Percentiles rank a stretch among this genome's conserved stretches.
phyloP scores from a whole-genome alignment of 2,888 invertebrate genomes.

The Himalopsyche anomala region DNA sequence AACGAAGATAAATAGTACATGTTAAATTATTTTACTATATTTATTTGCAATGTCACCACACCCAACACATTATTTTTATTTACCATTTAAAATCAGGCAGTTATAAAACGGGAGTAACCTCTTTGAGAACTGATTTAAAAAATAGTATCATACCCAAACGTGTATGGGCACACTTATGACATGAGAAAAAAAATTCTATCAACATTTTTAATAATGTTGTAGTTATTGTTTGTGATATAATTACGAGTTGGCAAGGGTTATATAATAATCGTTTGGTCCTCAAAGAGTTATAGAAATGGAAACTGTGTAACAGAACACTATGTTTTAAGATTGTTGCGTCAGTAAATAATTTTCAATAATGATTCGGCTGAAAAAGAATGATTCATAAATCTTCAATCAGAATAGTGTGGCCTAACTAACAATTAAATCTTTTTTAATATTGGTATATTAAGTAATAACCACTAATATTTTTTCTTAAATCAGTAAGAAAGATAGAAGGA shows the following conservation, averaged over 20 bases:
- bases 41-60: not conserved
- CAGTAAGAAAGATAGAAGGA: too few relatives aligned
- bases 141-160: not conserved
- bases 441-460: too few relatives aligned
- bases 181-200: not conserved
- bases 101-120: conserved; percentile 1
- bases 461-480: too few relatives aligned
- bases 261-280: conserved; percentile 26
- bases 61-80: not conserved
- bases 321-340: conserved; percentile 5
- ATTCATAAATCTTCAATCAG: not conserved
- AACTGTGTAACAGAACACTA: conserved; percentile 16
- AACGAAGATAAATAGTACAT: too few relatives aligned
- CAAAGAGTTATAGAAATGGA: conserved; percentile 30
- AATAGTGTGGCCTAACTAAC: too few relatives aligned
- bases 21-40: too few relatives aligned
- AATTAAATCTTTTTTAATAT: too few relatives aligned
- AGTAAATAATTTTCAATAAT: conserved; percentile 8
- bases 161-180: conserved; percentile 25
- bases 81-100: conserved; percentile 7
- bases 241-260: conserved; percentile 34
- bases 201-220: not conserved
- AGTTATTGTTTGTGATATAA: conserved; percentile 34
- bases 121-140: conserved; percentile 26
- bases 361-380: not conserved